Conservation (phyloP, 2,888 invertebrate species). For the Electrophaes corylata region DNA sequence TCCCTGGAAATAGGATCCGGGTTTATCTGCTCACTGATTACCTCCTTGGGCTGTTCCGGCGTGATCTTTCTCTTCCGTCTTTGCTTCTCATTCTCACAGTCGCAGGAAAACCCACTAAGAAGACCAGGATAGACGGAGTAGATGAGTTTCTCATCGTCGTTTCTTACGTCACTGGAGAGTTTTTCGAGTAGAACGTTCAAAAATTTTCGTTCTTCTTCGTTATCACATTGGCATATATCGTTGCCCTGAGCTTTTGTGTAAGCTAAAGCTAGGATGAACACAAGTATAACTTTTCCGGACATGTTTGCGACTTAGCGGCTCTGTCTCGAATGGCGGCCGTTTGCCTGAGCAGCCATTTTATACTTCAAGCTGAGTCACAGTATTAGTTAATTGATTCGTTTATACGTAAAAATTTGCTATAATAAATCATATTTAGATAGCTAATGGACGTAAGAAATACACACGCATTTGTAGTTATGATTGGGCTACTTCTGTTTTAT, state of each 20-base stretch:
- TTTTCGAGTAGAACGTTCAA: conserved; percentile 40
- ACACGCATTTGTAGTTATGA: not conserved
- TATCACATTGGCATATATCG: conserved; percentile 32
- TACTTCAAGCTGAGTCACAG: conserved; percentile 10
- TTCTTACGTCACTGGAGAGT: conserved; percentile 27
- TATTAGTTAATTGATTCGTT: conserved; percentile 1
- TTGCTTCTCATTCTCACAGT: conserved; percentile 41
- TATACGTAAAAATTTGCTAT: not conserved
- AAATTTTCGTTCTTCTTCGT: not conserved
- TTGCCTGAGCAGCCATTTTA: not conserved
- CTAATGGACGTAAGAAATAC: not conserved
- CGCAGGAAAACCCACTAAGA: conserved; percentile 43
- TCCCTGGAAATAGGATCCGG: conserved; percentile 22
- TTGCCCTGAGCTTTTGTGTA: conserved; percentile 25
- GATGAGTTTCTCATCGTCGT: conserved; percentile 18
- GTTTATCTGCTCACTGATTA: not conserved
- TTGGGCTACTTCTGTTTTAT: not conserved
- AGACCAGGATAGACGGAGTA: conserved; percentile 44
- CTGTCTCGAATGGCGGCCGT: conserved; percentile 38
- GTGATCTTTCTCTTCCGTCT: conserved; percentile 43
- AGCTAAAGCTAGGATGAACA: conserved; percentile 32
- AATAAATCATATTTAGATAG: not conserved
- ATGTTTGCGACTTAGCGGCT: conserved; percentile 38
- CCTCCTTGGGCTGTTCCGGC: not conserved
- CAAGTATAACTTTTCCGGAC: conserved; percentile 41